phyloP scores from a whole-genome alignment of 1,140 invertebrate genomes.

The Drosophila ambigua region DNA sequence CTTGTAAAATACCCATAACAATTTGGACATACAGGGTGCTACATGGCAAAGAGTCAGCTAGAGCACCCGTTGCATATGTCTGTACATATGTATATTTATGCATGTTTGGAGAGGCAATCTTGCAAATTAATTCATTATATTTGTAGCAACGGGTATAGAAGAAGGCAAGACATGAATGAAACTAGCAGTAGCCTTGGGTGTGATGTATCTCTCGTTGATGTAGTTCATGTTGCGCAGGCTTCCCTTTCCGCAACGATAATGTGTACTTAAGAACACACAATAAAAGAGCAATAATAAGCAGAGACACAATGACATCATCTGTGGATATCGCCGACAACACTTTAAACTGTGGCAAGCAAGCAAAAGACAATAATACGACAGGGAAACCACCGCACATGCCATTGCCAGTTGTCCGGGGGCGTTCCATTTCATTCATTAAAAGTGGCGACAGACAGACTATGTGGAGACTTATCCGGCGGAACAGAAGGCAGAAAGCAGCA shows the following conservation, averaged over 20 bases:
- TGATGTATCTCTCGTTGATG: neutral
- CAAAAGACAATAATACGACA: constrained; percentile 47
- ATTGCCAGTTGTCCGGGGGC: constrained; percentile 33
- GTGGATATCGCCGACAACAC: constrained; percentile 50
- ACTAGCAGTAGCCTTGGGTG: constrained; percentile 62
- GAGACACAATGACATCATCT: constrained; percentile 74
- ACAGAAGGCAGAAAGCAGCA: neutral
- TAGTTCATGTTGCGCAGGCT: constrained; percentile 39
- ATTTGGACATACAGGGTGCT: constrained; percentile 1
- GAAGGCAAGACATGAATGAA: constrained; percentile 68
- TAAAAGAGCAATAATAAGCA: constrained; percentile 38
- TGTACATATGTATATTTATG: neutral
- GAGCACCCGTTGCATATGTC: neutral
- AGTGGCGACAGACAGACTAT: constrained; percentile 70
- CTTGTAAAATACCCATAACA: constrained; percentile 15
- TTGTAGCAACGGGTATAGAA: constrained; percentile 17
- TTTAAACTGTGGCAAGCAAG: constrained; percentile 67
- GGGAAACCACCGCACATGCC: constrained; percentile 43
- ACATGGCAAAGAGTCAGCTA: neutral
- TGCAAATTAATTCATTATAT: constrained; percentile 53
- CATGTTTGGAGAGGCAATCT: constrained; percentile 18
- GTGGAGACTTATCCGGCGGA: constrained; percentile 45
- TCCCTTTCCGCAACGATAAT: neutral
- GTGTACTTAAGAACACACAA: constrained; percentile 49
- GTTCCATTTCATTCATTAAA: constrained; percentile 80